phyloP scores from a whole-genome alignment of 2,113 vertebrate species.

The Bubo scandiacus region DNA sequence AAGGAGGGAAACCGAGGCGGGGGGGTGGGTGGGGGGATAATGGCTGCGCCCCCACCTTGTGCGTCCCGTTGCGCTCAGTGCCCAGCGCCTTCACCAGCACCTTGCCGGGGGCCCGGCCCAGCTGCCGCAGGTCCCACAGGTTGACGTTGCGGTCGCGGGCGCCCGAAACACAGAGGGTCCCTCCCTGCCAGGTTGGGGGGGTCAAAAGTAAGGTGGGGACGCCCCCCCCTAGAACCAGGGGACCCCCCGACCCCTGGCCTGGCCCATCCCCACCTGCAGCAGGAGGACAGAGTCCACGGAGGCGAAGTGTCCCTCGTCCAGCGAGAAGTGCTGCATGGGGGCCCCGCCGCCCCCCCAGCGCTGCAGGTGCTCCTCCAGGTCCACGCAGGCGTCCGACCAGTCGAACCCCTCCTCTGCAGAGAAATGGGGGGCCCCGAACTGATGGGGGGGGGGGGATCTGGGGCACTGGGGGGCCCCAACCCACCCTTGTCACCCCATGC shows the following conservation, averaged over 20 bases:
- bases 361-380: conserved; percentile 86
- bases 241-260: rapidly evolving
- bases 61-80: conserved; percentile 74
- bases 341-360: conserved; percentile 76
- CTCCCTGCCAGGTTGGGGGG: conserved; percentile 31
- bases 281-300: conserved; percentile 85
- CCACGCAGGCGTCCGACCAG: conserved; percentile 85
- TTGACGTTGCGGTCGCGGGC: conserved; percentile 89
- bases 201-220: background rate
- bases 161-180: conserved; percentile 82
- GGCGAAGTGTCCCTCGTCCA: conserved; percentile 84
- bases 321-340: conserved; percentile 77
- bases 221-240: rapidly evolving
- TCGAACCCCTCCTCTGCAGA: conserved; percentile 78
- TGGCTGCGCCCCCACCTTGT: conserved; percentile 64
- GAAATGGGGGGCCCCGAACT: background rate
- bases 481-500: rapidly evolving
- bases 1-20: rapidly evolving
- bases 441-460: background rate
- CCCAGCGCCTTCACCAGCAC: conserved; percentile 74
- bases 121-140: conserved; percentile 85
- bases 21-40: too few species aligned
- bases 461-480: background rate
- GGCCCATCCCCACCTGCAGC: conserved; percentile 67
- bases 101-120: conserved; percentile 60